phyloP scores from a whole-genome alignment of 2,797 vertebrate genomes.

The Rhinoraja longicauda region DNA sequence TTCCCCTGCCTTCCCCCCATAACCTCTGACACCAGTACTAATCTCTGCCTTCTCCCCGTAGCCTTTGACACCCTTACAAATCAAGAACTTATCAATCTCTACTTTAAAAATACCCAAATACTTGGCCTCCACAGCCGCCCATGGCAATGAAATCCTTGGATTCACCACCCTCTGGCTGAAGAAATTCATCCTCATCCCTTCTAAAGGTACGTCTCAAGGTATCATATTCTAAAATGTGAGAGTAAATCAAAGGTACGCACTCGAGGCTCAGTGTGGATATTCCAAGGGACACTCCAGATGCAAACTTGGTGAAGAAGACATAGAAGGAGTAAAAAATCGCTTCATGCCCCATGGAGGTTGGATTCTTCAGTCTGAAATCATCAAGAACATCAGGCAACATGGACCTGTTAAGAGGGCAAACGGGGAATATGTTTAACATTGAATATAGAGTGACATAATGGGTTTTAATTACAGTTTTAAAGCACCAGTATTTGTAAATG shows the following conservation, averaged over 20 bases:
- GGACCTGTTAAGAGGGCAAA: constrained; percentile 65
- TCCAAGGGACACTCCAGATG: constrained; percentile 87
- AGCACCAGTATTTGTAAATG: neutral
- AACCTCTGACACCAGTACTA: too few species aligned
- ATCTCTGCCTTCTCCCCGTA: too few species aligned
- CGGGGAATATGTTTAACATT: neutral
- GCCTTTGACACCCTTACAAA: too few species aligned
- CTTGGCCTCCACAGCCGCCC: too few species aligned
- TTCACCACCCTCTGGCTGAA: too few species aligned
- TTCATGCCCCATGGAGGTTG: constrained; percentile 72
- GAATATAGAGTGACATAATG: too few species aligned
- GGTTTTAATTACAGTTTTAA: neutral
- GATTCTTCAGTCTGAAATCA: constrained; percentile 86
- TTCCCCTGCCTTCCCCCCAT: too few species aligned
- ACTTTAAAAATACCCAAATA: too few species aligned
- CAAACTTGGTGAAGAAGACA: constrained; percentile 96
- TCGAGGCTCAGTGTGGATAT: constrained; percentile 92
- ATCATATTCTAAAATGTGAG: neutral
- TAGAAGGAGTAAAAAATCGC: constrained; percentile 98
- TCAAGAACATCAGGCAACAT: constrained; percentile 94
- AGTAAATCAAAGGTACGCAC: constrained; percentile 60
- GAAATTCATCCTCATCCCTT: too few species aligned
- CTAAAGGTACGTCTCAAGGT: too few species aligned
- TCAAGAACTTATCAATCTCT: too few species aligned
- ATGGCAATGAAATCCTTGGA: too few species aligned